Evolutionary conservation across 2,888 invertebrate species (phyloP).

Genomic region (Gymnosoma rotundatum): DNA sequence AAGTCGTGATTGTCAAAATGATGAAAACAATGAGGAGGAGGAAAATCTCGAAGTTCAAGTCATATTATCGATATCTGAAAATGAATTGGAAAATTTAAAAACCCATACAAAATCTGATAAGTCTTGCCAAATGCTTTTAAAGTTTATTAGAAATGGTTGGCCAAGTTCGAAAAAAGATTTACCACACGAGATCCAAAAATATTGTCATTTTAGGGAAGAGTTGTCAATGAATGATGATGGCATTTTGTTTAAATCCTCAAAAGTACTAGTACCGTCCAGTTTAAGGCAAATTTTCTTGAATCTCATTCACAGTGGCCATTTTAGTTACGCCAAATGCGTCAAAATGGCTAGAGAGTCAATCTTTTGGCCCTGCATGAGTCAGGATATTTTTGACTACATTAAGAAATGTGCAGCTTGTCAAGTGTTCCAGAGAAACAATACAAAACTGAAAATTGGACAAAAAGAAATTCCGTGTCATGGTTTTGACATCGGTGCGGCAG

Average conservation of each 20-base stretch:
- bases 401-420: conserved; percentile 3
- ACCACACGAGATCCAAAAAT: neutral
- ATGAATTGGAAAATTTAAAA: conserved; percentile 12
- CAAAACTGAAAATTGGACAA: no score
- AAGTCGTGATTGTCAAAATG: conserved; percentile 11
- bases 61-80: conserved; percentile 5
- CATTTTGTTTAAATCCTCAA: conserved; percentile 6
- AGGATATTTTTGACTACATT: neutral
- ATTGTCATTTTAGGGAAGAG: conserved; percentile 21
- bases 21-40: neutral
- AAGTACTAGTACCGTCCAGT: neutral
- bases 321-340: conserved; percentile 14
- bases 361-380: neutral
- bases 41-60: conserved; percentile 20
- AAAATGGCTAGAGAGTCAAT: conserved; percentile 11
- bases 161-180: neutral
- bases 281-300: neutral
- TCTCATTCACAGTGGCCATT: conserved; percentile 14
- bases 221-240: conserved; percentile 3
- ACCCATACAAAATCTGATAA: neutral
- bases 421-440: neutral
- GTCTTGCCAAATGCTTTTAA: neutral
- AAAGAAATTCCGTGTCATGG: no score
- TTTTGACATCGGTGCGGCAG: neutral
- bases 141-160: conserved; percentile 5